Base-by-base conservation (phyloP, 1,140 invertebrate species). In the Drosophila fuyamai region DNA sequence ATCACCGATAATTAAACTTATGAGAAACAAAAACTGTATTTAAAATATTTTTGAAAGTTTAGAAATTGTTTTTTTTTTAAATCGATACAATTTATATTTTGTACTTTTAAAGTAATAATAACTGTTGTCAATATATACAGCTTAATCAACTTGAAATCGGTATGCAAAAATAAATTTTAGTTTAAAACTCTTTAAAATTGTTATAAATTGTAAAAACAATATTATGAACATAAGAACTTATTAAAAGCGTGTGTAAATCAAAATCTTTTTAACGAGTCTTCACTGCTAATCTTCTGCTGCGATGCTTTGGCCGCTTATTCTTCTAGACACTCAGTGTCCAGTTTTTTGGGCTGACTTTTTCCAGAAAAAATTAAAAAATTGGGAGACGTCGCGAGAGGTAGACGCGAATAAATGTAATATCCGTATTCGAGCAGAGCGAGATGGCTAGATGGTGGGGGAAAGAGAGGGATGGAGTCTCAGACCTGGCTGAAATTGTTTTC, bases 331-430 rank as follows among this genome's bases (percentile, higher is more conserved):
- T 53, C 61, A 14, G 32, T 71, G 36, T 63, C 61, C 43, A 44
- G 38, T 48, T 62, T 62, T 38, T 77, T 51, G 58, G 66, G 32
- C 58, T 81, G 63, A 86, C 80, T 85, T 81, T 85, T 68, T 65
- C 61, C 50, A 43, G 50, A 29, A 51, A 51, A 62, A 50, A 38
- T 36, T 36, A 51, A 66, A 63, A 76, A 79, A 65, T 81, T 72
- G 59, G 75, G 23, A 70, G 56, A 68, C 61, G 70, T 86, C 36
- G 56, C 61, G 79, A 88, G 84, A 86, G 83, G 83, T 88, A 73
- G 75, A 77, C 83, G 83, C 84, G 57, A 81, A 85, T 88, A 78
- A 88, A 88, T 88, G 86, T 88, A 88, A 88, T 88, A 88, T 88
- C 83, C 83, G 83, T 83, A 80, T 23, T 32, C 32, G 38, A 16